These are phyloP conservation scores for Crotalus viridis DNA, from an alignment of 2,113 vertebrate species.

Conservation along the genomic window DNA sequence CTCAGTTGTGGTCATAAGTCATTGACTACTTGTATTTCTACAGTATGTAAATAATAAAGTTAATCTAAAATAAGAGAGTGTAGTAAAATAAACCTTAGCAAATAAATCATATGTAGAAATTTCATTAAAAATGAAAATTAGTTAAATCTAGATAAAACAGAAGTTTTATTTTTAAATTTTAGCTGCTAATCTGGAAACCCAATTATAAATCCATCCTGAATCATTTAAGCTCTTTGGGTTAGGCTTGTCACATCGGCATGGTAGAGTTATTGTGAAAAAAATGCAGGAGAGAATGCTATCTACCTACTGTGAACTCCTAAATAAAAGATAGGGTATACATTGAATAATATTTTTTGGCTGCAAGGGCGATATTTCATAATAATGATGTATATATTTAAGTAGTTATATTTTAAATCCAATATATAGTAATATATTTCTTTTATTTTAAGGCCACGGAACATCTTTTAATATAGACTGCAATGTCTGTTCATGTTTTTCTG, in stretches of 20 bases:
- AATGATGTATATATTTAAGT: neutral
- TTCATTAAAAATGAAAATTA: neutral
- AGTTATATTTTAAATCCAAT: conserved; percentile 6
- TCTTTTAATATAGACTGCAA: conserved; percentile 89
- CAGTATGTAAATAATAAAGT: neutral
- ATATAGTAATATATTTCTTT: conserved; percentile 28
- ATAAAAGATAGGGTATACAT: neutral
- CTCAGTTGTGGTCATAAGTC: neutral
- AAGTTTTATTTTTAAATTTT: neutral
- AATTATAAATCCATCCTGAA: neutral
- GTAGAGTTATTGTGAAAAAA: neutral
- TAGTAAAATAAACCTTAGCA: neutral
- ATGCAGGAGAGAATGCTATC: neutral
- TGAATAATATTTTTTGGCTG: neutral
- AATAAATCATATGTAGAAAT: neutral
- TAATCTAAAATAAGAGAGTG: neutral
- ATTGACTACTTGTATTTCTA: neutral
- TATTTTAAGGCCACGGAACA: conserved; percentile 80
- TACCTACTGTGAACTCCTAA: neutral
- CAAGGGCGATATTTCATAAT: neutral
- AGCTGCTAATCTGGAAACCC: neutral
- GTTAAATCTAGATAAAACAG: neutral
- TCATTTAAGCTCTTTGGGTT: neutral
- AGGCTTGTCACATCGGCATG: neutral
- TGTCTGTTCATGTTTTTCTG: conserved; percentile 88